Conservation (phyloP, 2,888 invertebrate species). For the Furcula furcula region DNA sequence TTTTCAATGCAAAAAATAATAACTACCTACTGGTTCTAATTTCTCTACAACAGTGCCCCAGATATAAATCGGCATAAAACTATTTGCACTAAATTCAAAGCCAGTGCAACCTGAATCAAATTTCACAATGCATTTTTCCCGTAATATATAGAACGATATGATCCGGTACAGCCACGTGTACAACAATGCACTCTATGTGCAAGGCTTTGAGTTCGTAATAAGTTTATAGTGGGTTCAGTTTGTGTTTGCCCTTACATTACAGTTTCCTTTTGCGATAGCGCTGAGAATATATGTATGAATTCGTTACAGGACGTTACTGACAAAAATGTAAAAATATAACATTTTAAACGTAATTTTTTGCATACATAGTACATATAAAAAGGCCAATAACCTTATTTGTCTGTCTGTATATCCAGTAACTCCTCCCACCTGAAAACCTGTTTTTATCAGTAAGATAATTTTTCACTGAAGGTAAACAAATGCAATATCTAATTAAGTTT, state of each 20-base stretch:
- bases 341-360: too few relatives aligned
- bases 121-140: conserved; percentile 22
- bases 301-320: conserved; percentile 16
- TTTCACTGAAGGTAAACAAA: too few relatives aligned
- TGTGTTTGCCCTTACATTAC: conserved; percentile 9
- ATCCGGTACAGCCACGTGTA: conserved; percentile 6
- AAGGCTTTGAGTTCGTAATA: conserved; percentile 7
- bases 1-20: too few relatives aligned
- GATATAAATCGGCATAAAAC: neutral
- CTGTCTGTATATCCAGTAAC: too few relatives aligned
- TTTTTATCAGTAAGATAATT: too few relatives aligned
- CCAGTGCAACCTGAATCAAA: conserved; percentile 12
- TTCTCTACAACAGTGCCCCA: neutral
- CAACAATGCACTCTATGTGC: conserved; percentile 4
- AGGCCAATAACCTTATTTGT: too few relatives aligned
- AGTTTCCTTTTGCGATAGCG: conserved; percentile 13
- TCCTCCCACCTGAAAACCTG: too few relatives aligned
- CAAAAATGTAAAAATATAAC: too few relatives aligned
- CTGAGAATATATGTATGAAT: conserved; percentile 19
- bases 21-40: too few relatives aligned
- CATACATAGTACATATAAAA: too few relatives aligned
- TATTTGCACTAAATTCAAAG: conserved; percentile 13
- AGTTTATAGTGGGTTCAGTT: neutral
- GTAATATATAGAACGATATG: conserved; percentile 11
- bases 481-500: too few relatives aligned